Evolutionary conservation across 2,888 invertebrate species (phyloP), one percentile per base, ranked within the genome.

Genomic region (Tinea trinotella): DNA sequence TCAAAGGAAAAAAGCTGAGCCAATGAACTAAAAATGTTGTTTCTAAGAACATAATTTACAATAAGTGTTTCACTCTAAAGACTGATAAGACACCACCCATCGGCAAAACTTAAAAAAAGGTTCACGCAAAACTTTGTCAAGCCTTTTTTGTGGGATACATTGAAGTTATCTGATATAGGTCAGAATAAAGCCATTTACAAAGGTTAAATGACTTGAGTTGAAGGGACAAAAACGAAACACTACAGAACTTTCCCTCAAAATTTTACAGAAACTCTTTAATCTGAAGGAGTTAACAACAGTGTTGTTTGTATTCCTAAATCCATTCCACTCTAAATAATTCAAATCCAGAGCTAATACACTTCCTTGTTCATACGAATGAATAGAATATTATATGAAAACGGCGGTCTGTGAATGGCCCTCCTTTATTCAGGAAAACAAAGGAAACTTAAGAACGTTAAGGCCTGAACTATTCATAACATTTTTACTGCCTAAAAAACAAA

Each of bases 81-180:
- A 55, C 59, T 65, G 82, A 83, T 84, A 83, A 84, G 76, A 64
- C 65, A 64, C 68, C 65, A 64, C 68, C 73, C 71, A 65, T 63
- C 56, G 64, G 59, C 64, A 62, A 58, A 68, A 73, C 64, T 74
- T 67, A 50, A 50, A 24, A 36, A 52, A 30, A 40, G 49, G 46
- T 55, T 53, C 63, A 69, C 67, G 67, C 66, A 57, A 66, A 76
- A 77, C 62, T 76, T 70, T 62, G 34, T 53, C 64, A 64, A 66
- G 60, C 62, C 60, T 61, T 63, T 68, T 67, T 67, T 61, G 66
- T 66, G 63, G 70, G 70, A 71, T 75, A 74, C 67, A 73, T 76
- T 73, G 74, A 78, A 77, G 64, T 79, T 78, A 77, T 77, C 58
- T 57, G 59, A 57, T 58, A 53, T 55, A 59, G 59, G 59, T 59